These are phyloP conservation scores for Rousettus leschenaultii DNA, from an alignment of 2,113 vertebrate species.

Conservation along the genomic window DNA sequence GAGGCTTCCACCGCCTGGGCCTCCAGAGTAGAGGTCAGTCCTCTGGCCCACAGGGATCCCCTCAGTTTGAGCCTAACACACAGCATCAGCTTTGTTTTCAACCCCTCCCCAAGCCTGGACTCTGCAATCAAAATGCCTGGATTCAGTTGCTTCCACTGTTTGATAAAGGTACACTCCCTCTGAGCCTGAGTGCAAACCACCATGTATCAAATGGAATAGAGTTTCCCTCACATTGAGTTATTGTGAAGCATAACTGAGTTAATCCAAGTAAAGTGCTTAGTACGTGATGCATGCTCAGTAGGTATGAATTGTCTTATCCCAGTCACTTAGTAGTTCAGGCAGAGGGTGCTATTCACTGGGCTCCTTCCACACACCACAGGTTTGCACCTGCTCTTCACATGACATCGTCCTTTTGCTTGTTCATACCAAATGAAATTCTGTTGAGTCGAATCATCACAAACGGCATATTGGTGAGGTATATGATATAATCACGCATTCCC, in stretches of 20 bases:
- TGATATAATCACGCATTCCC: not conserved
- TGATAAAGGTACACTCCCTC: no score
- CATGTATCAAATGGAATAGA: no score
- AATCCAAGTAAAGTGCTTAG: not conserved
- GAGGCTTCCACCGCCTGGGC: not conserved
- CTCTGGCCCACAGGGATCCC: not conserved
- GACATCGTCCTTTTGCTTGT: not conserved
- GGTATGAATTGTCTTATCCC: fast-evolving
- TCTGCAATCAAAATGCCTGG: not conserved
- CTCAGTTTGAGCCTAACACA: not conserved
- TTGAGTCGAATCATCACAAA: not conserved
- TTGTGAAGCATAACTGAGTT: not conserved
- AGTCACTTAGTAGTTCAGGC: no score
- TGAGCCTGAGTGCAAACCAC: not conserved
- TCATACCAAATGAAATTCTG: not conserved
- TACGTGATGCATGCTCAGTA: fast-evolving
- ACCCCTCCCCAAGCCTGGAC: not conserved
- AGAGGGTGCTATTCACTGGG: fast-evolving
- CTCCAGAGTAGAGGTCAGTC: not conserved
- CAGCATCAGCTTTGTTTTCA: not conserved
- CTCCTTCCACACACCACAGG: not conserved
- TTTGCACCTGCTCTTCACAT: no score
- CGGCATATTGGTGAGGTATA: not conserved
- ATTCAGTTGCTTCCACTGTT: no score
- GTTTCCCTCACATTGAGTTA: not conserved